phyloP scores from a whole-genome alignment of 2,797 vertebrate genomes.

The Hypotaenidia philippensis region DNA sequence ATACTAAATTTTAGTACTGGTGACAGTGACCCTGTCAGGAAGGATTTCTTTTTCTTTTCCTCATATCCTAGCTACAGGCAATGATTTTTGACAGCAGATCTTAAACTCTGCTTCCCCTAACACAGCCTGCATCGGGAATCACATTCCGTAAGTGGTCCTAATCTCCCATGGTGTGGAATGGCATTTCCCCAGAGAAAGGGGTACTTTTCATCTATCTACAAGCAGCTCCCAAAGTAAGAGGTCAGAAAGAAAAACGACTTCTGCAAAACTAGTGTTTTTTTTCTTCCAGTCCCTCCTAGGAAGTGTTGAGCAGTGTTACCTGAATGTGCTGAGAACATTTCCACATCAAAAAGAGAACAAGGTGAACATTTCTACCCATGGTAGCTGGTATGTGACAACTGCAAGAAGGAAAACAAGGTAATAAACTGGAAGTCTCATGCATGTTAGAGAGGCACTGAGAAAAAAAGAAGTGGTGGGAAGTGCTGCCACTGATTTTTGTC shows the following conservation, averaged over 20 bases:
- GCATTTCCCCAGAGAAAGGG: neutral
- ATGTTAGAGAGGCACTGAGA: rapidly evolving
- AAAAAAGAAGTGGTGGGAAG: neutral
- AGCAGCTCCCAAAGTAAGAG: neutral
- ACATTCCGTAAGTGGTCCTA: neutral
- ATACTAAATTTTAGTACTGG: neutral
- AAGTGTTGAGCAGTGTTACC: neutral
- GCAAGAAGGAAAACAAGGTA: neutral
- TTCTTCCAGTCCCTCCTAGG: neutral
- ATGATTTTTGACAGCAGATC: neutral
- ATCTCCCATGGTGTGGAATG: neutral
- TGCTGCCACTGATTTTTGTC: rapidly evolving
- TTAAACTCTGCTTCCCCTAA: neutral
- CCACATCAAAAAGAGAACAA: neutral
- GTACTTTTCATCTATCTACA: rapidly evolving
- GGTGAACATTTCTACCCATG: rapidly evolving
- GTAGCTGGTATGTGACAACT: rapidly evolving
- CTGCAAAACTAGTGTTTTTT: neutral
- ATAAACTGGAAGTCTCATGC: neutral
- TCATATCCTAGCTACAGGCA: neutral
- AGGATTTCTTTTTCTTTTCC: neutral
- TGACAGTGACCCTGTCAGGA: neutral
- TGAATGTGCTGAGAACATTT: neutral
- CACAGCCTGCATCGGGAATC: neutral
- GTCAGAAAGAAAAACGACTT: neutral